Conservation (phyloP, 2,888 invertebrate species). For the Lasioglossum lativentre region DNA sequence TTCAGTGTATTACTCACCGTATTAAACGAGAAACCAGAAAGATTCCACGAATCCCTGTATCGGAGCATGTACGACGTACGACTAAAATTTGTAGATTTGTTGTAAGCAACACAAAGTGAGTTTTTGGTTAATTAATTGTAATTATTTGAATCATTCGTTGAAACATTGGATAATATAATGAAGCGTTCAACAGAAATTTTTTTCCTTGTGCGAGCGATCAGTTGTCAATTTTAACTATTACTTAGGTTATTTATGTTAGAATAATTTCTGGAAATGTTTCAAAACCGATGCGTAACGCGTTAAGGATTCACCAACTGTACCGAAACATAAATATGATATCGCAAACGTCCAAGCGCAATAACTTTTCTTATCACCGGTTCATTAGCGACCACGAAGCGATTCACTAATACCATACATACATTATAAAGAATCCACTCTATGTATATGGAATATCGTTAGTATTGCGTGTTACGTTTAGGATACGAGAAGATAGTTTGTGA, state of each 20-base stretch:
- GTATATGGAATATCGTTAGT: slow-evolving; percentile 51
- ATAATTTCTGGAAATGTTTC: slow-evolving; percentile 35
- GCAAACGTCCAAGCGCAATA: slow-evolving; percentile 65
- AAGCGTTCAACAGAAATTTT: slow-evolving; percentile 9
- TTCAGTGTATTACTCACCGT: slow-evolving; percentile 28
- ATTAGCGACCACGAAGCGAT: slow-evolving; percentile 24
- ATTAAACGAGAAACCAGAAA: neutral
- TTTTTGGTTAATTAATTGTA: slow-evolving; percentile 6
- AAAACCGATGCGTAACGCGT: neutral
- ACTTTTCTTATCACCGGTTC: slow-evolving; percentile 57
- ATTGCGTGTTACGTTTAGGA: slow-evolving; percentile 61
- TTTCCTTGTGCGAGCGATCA: slow-evolving; percentile 26
- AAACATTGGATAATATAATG: slow-evolving; percentile 24
- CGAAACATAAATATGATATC: slow-evolving; percentile 23
- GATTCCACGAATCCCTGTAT: neutral
- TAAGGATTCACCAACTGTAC: slow-evolving; percentile 14
- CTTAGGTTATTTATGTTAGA: slow-evolving; percentile 42
- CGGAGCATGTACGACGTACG: neutral
- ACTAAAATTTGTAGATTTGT: neutral
- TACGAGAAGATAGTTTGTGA: slow-evolving; percentile 55
- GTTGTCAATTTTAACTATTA: slow-evolving; percentile 39
- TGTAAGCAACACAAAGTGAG: neutral
- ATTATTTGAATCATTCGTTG: slow-evolving; percentile 3
- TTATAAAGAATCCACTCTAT: slow-evolving; percentile 45
- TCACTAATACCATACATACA: slow-evolving; percentile 28